Evolutionary conservation across 2,113 vertebrate genomes (phyloP).

Genomic region (Proterorhinus semilunaris): DNA sequence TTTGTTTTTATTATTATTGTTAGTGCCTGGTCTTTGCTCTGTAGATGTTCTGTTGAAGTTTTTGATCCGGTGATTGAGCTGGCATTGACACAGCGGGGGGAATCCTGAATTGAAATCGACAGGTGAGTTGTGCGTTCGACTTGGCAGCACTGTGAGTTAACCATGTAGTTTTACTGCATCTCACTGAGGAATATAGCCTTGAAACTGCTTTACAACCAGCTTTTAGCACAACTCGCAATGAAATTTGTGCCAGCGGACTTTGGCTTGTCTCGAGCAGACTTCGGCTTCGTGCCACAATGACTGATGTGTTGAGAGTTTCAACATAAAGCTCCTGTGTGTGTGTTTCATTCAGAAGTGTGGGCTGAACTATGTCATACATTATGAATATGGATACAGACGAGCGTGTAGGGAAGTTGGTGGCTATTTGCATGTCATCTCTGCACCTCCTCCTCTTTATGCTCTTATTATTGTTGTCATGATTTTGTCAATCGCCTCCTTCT

Average conservation of each 20-base stretch:
- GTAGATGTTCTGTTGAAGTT: neutral
- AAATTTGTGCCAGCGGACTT: conserved; percentile 45
- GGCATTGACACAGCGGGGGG: conserved; percentile 16
- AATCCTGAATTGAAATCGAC: conserved; percentile 31
- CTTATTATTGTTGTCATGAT: conserved; percentile 15
- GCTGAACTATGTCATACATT: conserved; percentile 26
- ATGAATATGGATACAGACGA: conserved; percentile 45
- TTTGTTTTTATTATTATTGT: conserved; percentile 11
- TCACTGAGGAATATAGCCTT: conserved; percentile 6
- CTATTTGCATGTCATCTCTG: conserved; percentile 28
- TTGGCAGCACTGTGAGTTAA: conserved; percentile 24
- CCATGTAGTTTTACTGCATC: conserved; percentile 23
- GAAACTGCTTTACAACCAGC: conserved; percentile 5
- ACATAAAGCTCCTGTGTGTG: conserved; percentile 32
- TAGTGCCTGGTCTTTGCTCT: neutral
- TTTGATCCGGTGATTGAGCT: conserved; percentile 4
- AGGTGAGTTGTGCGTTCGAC: conserved; percentile 47
- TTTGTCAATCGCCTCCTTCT: conserved; percentile 4
- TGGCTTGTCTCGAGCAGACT: conserved; percentile 18
- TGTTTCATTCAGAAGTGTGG: conserved; percentile 28
- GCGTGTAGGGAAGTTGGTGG: conserved; percentile 39
- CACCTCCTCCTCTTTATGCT: neutral
- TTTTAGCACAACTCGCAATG: neutral
- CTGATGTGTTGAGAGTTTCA: conserved; percentile 2
- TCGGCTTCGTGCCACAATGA: conserved; percentile 8